These are phyloP conservation scores for Syrrhaptes paradoxus DNA, from an alignment of 2,113 vertebrate species.

Conservation along the genomic window DNA sequence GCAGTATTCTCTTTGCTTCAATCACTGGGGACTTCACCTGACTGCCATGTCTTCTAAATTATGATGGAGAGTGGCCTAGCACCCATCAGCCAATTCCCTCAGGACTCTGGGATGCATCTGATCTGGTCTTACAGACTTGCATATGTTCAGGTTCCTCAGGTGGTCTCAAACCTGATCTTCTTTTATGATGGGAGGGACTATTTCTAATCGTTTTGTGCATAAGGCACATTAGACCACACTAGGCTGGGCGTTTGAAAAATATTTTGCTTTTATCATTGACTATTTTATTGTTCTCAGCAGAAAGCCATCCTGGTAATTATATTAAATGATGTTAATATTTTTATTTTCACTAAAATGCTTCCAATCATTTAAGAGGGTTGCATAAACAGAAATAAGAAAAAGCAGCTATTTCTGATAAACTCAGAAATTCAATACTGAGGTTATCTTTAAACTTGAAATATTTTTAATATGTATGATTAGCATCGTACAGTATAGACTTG, in stretches of 20 bases:
- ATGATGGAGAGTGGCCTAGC: background rate
- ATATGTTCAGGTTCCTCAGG: background rate
- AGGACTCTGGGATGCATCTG: background rate
- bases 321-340: background rate
- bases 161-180: background rate
- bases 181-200: background rate
- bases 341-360: background rate
- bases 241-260: background rate
- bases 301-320: background rate
- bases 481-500: background rate
- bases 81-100: background rate
- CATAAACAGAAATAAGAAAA: background rate
- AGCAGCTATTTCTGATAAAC: background rate
- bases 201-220: background rate
- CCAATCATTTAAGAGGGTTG: background rate
- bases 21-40: background rate
- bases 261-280: background rate
- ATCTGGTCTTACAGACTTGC: background rate
- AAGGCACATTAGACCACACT: background rate
- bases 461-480: background rate
- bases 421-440: background rate
- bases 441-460: background rate
- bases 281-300: background rate
- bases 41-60: background rate
- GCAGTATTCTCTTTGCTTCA: background rate